Evolutionary conservation across 2,113 vertebrate genomes (phyloP).

Genomic region (Gorsachius goisagi): DNA sequence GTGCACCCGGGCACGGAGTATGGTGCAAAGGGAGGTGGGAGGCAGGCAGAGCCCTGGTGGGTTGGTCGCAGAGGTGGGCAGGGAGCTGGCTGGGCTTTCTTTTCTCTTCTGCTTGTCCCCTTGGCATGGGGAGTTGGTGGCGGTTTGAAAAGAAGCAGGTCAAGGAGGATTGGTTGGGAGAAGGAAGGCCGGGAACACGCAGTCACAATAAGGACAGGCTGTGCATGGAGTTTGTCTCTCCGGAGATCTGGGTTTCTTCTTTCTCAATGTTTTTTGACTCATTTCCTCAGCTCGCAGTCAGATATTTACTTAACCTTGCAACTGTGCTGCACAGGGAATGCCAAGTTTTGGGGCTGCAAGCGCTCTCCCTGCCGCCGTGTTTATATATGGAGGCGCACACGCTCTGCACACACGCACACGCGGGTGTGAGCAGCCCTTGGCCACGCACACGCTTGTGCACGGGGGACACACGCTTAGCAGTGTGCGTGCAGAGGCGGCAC

Average conservation of each 20-base stretch:
- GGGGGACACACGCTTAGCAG: neutral
- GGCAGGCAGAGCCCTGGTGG: neutral
- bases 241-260: slow-evolving; percentile 77
- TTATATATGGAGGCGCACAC: neutral
- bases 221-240: slow-evolving; percentile 45
- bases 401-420: neutral
- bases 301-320: slow-evolving; percentile 77
- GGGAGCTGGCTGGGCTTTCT: neutral
- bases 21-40: neutral
- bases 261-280: slow-evolving; percentile 63
- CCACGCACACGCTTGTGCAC: neutral
- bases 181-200: neutral
- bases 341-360: slow-evolving; percentile 45
- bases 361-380: neutral
- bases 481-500: neutral
- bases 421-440: neutral
- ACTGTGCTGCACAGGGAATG: slow-evolving; percentile 29
- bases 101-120: neutral
- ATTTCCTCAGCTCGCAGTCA: slow-evolving; percentile 72
- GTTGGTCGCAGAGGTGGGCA: neutral
- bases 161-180: neutral
- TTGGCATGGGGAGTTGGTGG: neutral
- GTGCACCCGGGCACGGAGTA: neutral
- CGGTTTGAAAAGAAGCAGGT: neutral
- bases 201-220: neutral